These are phyloP conservation scores for Dolichotis patagonum DNA, from an alignment of 2,113 vertebrate genomes.

Conservation along the genomic window DNA sequence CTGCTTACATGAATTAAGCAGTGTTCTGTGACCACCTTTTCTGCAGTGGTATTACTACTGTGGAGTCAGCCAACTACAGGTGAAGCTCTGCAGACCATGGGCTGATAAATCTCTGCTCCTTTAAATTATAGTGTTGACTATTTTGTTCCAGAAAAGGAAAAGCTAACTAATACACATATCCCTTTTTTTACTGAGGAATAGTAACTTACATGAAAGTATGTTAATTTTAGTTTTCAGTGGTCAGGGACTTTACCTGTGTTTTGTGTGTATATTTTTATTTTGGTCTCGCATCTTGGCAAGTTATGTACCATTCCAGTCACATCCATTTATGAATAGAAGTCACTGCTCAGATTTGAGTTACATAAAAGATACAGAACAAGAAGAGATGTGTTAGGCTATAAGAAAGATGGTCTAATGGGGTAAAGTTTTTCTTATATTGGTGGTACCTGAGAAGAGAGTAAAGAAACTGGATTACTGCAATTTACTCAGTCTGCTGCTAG, in stretches of 20 bases:
- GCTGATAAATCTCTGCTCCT: neutral
- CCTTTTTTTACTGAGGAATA: neutral
- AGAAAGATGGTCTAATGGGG: too few species aligned
- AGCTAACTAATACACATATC: neutral
- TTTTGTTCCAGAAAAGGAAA: neutral
- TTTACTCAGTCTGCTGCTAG: neutral
- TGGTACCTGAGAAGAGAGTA: neutral
- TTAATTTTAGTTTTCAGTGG: neutral
- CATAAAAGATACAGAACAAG: neutral
- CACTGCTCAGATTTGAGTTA: neutral
- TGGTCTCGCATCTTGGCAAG: neutral
- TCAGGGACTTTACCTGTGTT: neutral
- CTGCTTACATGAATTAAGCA: neutral
- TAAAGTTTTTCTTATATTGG: neutral
- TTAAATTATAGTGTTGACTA: neutral
- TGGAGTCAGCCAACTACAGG: neutral
- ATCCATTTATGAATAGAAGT: neutral
- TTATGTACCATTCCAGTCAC: neutral
- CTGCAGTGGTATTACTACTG: neutral
- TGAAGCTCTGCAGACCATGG: neutral
- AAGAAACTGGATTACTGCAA: fast-evolving
- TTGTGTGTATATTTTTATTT: neutral
- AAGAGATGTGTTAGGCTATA: fast-evolving
- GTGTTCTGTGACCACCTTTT: neutral
- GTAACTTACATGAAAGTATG: neutral